These are phyloP conservation scores for Molothrus ater DNA, from an alignment of 2,797 vertebrate species.

Conservation along the genomic window DNA sequence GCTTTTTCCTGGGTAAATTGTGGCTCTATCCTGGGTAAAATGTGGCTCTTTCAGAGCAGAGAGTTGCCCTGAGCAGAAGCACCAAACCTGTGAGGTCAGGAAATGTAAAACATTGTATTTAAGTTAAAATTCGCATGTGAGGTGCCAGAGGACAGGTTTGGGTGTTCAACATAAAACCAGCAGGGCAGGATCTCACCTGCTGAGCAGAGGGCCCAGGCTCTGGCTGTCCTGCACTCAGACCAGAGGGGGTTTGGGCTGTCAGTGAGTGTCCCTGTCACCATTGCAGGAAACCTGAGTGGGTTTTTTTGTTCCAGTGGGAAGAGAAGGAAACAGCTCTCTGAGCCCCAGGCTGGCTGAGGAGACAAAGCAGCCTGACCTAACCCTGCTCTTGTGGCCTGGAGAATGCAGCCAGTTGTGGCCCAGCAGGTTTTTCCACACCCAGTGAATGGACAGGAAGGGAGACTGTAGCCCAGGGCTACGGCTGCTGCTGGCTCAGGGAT, in stretches of 20 bases:
- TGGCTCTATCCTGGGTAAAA: not conserved
- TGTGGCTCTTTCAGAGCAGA: not conserved
- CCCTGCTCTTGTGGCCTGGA: not conserved
- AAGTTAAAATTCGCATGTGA: accelerated
- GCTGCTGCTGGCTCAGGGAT: not conserved
- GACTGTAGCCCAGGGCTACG: not conserved
- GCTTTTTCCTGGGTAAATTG: not conserved
- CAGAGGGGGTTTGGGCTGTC: not conserved
- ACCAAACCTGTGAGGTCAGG: not conserved
- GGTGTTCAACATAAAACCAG: not conserved
- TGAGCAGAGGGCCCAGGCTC: not conserved
- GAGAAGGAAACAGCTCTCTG: not conserved
- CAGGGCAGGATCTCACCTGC: not conserved
- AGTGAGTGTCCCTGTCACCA: not conserved
- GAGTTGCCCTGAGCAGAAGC: not conserved
- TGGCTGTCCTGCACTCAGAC: not conserved
- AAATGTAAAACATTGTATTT: accelerated
- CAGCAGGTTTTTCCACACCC: conserved; percentile 5
- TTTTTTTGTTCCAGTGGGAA: not conserved
- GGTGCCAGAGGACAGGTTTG: not conserved
- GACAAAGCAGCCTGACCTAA: not conserved
- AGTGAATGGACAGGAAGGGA: not conserved
- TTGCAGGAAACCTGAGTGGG: not conserved
- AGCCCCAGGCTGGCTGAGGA: not conserved
- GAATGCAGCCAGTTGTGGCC: not conserved